Base-by-base conservation (phyloP, 2,113 vertebrate species). In the Callochromis pleurospilus region DNA sequence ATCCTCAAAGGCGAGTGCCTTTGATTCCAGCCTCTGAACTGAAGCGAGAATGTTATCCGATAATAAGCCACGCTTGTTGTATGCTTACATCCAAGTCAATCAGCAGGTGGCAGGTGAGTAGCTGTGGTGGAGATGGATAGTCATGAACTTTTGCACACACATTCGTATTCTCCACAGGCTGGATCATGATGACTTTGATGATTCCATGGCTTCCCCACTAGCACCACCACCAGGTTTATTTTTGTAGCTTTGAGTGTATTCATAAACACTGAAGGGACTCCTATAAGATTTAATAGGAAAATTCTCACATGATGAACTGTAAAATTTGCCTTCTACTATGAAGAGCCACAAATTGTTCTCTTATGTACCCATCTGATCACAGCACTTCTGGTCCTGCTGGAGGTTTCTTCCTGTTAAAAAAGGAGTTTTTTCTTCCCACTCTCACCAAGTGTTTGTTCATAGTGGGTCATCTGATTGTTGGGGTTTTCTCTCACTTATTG, bases 1-100 rank as follows among this genome's bases (percentile, higher is more conserved):
- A 91, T 92, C 86, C 92, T 94, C 86, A 77, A 91, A 93, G 84
- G 79, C 60, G 60, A 84, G 83, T 19, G 79, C 87, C 84, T 90
- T 86, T 86, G 84, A 90, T 92, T 91, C 68, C 51, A 80, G 75
- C 53, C 53, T 88, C 79, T 85, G 90, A 92, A 90, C 38, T 81
- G 84, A 85, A 80, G 62, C 9, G 49, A 83, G 49, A 79, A 84
- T 91, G 84, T 40, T 81, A 90, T 88, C 91, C 86, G 87, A 87
- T 91, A 90, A 92, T 93, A 89, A 91, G 90, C 79, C 77, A 17
- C 3, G 51, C 84, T 65, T 65, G 81, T 86, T 86, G 51, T 92
- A 89, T 45, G 81, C 88, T 94, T 93, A 90, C 88, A 94, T 83
- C 40, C 80, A 82, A 86, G 83, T 94, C 90, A 89, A 62, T 94